These are phyloP conservation scores for Hypomesus transpacificus DNA, from an alignment of 2,113 vertebrate genomes.

Conservation along the genomic window DNA sequence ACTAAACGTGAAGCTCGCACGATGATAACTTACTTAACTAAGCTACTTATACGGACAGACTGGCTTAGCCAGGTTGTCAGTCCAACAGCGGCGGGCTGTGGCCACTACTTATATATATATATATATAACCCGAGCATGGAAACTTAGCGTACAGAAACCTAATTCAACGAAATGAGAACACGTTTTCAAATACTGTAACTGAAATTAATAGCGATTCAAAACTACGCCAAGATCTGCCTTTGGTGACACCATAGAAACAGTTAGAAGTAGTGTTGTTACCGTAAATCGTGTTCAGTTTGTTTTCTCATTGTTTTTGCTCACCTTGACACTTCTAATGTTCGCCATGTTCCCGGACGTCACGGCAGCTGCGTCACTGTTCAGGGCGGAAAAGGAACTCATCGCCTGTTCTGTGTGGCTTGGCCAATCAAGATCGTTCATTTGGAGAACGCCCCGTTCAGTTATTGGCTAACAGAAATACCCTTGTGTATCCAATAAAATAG, in stretches of 20 bases:
- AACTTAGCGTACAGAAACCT: no score
- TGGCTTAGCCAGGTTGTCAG: no score
- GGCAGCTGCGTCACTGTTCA: neutral
- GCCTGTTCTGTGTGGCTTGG: neutral
- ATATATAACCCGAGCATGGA: no score
- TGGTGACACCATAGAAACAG: neutral
- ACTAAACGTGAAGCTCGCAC: no score
- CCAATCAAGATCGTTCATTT: constrained; percentile 22
- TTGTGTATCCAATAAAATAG: constrained; percentile 24
- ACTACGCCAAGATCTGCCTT: no score
- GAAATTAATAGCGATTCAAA: no score
- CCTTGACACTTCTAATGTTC: constrained; percentile 75
- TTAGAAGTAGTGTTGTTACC: neutral
- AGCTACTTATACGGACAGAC: no score
- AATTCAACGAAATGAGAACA: no score
- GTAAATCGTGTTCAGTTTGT: neutral
- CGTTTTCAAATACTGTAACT: no score
- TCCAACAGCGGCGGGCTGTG: no score
- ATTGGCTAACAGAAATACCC: neutral
- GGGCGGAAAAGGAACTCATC: neutral
- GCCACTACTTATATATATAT: no score
- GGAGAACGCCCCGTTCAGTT: constrained; percentile 15
- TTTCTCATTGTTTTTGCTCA: constrained; percentile 51
- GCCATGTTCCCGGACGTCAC: constrained; percentile 62
- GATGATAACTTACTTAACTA: no score